Base-by-base conservation (phyloP, 2,888 invertebrate genomes). In the Rhabditophanes sp. region DNA sequence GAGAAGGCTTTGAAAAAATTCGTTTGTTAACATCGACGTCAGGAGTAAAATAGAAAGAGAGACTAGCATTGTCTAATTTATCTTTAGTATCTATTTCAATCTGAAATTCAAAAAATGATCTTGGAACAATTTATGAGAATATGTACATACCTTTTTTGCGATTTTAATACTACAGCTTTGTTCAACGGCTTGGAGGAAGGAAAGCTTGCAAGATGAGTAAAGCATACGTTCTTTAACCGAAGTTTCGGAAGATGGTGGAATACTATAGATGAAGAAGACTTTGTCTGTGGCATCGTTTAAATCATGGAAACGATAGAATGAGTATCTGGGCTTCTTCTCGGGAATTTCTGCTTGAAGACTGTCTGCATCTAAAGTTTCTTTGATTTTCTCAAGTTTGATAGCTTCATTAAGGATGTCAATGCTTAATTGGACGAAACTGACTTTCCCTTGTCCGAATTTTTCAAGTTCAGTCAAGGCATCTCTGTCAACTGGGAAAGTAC, bases 191-290 rank as follows among this genome's bases (percentile, higher is more conserved):
- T 82, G 80, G 33, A 87, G 72, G 46, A 96, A 76, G 12, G 85
- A 82, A 41, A 78, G 81, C 68, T 90, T 93, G 69, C 90, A 90
- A 60, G 88, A 88, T 1, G 93, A 90, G 68, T 93, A 96, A 65
- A 96, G 73, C 96, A 96, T 99, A 51, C 90, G 74, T 66, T 96
- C 93, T 64, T 85, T 90, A 54, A 99, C 84, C 43, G 85, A 79
- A 33, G 57, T 87, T 42, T 74, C 79, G 67, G 87, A 88, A 3
- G 90, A 88, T 3, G 96, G 93, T 3, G 96, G 93, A 82, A 96
- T 87, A 6, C 90, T 87, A 70, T 96, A 96, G 61, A 96, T 82
- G 69, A 96, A 96, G 41, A n/a, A n/a, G n/a, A n/a, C n/a, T n/a
- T n/a, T n/a, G n/a, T n/a, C n/a, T n/a, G n/a, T n/a, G n/a, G n/a